Evolutionary conservation across 2,797 vertebrate genomes (phyloP), one percentile per base, ranked within the genome.

Genomic region (Aythya fuligula): DNA sequence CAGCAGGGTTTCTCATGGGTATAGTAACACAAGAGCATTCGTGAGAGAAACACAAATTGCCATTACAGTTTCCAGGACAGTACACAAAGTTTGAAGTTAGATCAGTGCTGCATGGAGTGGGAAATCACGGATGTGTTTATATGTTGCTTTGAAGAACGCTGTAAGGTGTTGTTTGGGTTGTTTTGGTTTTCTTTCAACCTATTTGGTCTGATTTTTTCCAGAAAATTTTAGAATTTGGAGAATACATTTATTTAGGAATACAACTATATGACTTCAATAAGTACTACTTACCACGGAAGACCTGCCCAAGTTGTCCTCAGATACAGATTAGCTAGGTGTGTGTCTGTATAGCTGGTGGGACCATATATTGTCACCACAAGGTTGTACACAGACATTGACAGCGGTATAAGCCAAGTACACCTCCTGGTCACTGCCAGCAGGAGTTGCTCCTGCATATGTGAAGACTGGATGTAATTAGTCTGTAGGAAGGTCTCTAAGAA

Each of bases 401-500:
- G 41, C 70, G 38, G 43, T 8, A 7, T 30, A 84, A 61, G 51
- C 24, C 76, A 57, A 60, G 54, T 89, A 91, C 82, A 72, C 36
- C 30, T 93, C 22, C 56, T 76, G 30, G 58, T 82, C 5, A 0
- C 89, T 62, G 36, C 41, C 73, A 72, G 51, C 8, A 73, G 65
- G 34, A 90, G 38, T 67, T 89, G 66, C 57, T 83, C 9, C 74
- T 92, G n/a, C 1, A 1, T 62, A 12, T 69, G 18, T 39, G 54
- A 84, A 56, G 57, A 30, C 49, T 66, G 56, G 49, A 57, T 87
- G 60, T 58, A 69, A 58, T 85, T 78, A 80, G 4, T 49, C 38
- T 89, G 64, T 85, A 6, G 1, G 61, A 93, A 92, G 69, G 34
- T 60, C 75, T 83, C 69, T 57, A 67, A 54, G 67, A 81, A 97